Percentiles rank a stretch among this genome's conserved stretches.
These are phyloP conservation scores for Drosophila pseudotakahashii DNA, from an alignment of 2,888 invertebrate species.

Conservation along the genomic window DNA sequence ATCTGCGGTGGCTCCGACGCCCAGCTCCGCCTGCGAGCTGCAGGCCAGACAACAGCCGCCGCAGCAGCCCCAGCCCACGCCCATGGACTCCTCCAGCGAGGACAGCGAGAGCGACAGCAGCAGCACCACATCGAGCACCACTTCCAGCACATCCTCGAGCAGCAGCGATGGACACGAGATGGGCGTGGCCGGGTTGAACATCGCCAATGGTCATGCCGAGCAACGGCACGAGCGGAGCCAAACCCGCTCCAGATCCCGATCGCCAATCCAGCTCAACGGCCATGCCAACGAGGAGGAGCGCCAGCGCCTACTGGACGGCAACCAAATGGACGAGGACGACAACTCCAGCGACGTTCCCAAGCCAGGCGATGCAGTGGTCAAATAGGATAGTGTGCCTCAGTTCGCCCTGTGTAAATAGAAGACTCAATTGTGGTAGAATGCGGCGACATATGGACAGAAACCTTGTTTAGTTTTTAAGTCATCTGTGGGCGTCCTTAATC, in stretches of 20 bases:
- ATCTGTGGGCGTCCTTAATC: conserved; percentile 12
- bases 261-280: conserved; percentile 58
- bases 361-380: conserved; percentile 35
- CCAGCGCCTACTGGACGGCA: conserved; percentile 49
- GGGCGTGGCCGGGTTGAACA: conserved; percentile 65
- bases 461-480: conserved; percentile 40
- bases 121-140: conserved; percentile 85
- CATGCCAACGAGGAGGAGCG: conserved; percentile 66
- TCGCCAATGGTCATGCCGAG: conserved; percentile 64
- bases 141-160: conserved; percentile 80
- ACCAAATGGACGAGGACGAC: conserved; percentile 69
- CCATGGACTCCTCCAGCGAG: conserved; percentile 84
- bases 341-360: conserved; percentile 61
- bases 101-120: conserved; percentile 86
- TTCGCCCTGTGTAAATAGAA: conserved; percentile 50
- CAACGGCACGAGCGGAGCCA: conserved; percentile 50
- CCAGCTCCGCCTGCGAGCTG: conserved; percentile 72
- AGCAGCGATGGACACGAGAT: conserved; percentile 64
- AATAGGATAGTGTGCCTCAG: conserved; percentile 24
- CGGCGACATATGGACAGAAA: conserved; percentile 5
- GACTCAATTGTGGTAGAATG: conserved; percentile 44
- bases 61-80: conserved; percentile 67
- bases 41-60: conserved; percentile 72
- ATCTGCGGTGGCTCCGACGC: conserved; percentile 80
- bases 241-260: conserved; percentile 68